Base-by-base conservation (phyloP, 2,797 vertebrate species). In the Propithecus perrieri region DNA sequence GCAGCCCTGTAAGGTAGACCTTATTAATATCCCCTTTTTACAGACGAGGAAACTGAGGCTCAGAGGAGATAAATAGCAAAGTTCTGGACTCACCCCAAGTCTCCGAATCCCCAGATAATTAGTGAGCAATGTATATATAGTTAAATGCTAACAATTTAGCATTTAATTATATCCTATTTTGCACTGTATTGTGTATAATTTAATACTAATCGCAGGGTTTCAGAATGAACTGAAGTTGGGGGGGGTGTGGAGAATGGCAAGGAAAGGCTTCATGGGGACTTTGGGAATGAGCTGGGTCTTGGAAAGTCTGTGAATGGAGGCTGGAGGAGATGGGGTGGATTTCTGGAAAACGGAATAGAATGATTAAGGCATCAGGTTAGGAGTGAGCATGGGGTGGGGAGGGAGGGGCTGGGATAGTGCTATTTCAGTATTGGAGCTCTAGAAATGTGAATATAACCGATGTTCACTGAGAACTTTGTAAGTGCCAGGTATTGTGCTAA, bases 131-230 rank as follows among this genome's bases (percentile, higher is more conserved):
- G 43, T 41, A 38, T 38, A 33, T 65, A 35, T 20, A 72, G 83
- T 97, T 91, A 89, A 84, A 46, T 91, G 89, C 78, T 91, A 83
- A 75, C 84, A 95, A 48, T 11, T 28, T 65, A 89, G 43, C 63
- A n/a, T 69, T 85, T 92, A 93, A 93, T 95, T 91, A 84, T n/a
- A 83, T 59, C 22, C 2, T 18, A 28, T 86, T 87, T 95, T 46
- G 2, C 57, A 11, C 53, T 46, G 84, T 92, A 83, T 94, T 95
- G 48, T 85, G n/a, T 85, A 30, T 95, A 65, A 88, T 84, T 95
- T 93, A 95, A 88, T 90, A 85, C 71, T 95, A 92, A 95, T 88
- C 93, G 41, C 61, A 48, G 94, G 94, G 75, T 96, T 97, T 97
- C 79, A 53, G 63, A 72, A 63, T 63, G 84, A 91, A 46, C 92